These are phyloP conservation scores for Salarias fasciatus DNA, from an alignment of 2,797 vertebrate species.

Conservation along the genomic window DNA sequence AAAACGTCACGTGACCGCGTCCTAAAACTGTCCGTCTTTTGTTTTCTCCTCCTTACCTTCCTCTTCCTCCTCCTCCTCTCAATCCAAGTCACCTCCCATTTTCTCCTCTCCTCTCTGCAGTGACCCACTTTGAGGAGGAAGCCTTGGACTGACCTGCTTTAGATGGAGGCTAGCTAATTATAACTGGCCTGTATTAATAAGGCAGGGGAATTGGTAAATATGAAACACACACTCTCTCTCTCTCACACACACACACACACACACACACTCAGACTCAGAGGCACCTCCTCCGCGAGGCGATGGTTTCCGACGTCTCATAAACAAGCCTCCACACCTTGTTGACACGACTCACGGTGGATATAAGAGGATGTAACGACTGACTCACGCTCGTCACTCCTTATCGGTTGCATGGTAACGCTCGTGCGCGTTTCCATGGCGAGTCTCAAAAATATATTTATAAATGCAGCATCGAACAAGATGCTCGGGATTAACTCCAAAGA, in stretches of 20 bases:
- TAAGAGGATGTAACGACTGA: conserved; percentile 49
- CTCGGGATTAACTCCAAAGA: too few species aligned
- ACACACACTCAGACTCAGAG: conserved; percentile 7
- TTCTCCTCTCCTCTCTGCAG: conserved; percentile 46
- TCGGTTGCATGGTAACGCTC: conserved; percentile 47
- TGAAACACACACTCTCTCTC: conserved; percentile 46
- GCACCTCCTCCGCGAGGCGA: conserved; percentile 50
- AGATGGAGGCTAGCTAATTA: conserved; percentile 81
- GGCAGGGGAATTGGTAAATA: conserved; percentile 77
- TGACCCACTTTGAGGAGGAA: conserved; percentile 80
- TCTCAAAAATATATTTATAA: not conserved
- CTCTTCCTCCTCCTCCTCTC: conserved; percentile 6
- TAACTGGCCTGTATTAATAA: conserved; percentile 78
- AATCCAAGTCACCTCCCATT: conserved; percentile 9
- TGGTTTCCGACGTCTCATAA: conserved; percentile 43
- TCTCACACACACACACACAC: conserved; percentile 6
- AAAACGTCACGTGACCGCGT: conserved; percentile 10
- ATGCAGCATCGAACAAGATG: too few species aligned
- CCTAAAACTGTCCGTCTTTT: conserved; percentile 27
- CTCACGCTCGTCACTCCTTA: conserved; percentile 46
- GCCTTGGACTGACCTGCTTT: conserved; percentile 82
- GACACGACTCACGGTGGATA: conserved; percentile 54
- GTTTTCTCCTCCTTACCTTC: not conserved
- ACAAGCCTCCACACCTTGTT: conserved; percentile 58
- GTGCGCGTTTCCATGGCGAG: conserved; percentile 34